Evolutionary conservation across 1,140 invertebrate genomes (phyloP).

Genomic region (Drosophila parvula): DNA sequence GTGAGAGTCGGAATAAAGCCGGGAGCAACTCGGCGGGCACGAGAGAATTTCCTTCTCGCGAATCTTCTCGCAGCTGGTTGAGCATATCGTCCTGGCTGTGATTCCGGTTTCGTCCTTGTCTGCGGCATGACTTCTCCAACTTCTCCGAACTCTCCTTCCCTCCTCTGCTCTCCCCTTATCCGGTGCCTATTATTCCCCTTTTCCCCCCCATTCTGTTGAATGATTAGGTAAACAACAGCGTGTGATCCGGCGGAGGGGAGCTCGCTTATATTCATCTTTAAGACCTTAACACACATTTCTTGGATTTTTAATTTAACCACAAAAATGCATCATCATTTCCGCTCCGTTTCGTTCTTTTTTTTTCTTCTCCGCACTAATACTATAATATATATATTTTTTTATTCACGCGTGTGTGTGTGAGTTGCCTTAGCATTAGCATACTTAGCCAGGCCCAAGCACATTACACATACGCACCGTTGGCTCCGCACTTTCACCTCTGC

Average conservation of each 20-base stretch:
- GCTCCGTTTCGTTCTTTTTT: not conserved
- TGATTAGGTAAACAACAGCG: conserved; percentile 53
- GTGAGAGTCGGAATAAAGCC: not conserved
- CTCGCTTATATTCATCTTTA: not conserved
- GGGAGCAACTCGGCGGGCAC: not conserved
- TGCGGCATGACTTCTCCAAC: conserved; percentile 23
- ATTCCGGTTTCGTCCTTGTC: conserved; percentile 40
- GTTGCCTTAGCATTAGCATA: conserved; percentile 62
- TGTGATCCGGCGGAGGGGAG: conserved; percentile 17
- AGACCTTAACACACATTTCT: not conserved
- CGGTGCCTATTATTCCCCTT: not conserved
- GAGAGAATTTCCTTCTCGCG: conserved; percentile 1
- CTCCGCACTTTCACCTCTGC: conserved; percentile 52
- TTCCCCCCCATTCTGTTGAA: conserved; percentile 2
- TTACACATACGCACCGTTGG: conserved; percentile 76
- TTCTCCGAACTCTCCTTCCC: too few species aligned
- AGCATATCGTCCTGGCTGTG: conserved; percentile 20
- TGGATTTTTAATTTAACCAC: conserved; percentile 3
- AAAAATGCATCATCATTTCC: conserved; percentile 7
- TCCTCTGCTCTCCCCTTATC: not conserved
- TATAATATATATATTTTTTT: conserved; percentile 1
- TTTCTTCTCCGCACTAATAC: not conserved
- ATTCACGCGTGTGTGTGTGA: not conserved
- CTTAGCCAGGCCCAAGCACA: conserved; percentile 65
- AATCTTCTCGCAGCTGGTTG: conserved; percentile 29